These are phyloP conservation scores for Oxycera nigricornis DNA, from an alignment of 2,888 invertebrate genomes.

Conservation along the genomic window DNA sequence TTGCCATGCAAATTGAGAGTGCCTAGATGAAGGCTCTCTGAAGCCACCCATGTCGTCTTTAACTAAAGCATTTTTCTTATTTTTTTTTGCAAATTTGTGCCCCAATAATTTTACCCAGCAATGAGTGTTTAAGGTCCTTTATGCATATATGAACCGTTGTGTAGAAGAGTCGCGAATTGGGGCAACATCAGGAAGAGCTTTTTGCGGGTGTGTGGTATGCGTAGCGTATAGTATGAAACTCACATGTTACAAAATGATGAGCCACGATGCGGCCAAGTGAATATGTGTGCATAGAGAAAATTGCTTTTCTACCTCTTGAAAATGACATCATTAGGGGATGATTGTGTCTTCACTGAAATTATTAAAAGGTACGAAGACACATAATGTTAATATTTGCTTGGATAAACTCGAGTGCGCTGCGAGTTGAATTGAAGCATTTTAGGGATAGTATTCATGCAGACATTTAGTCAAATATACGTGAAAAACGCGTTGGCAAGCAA, in stretches of 20 bases:
- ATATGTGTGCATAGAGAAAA: constrained; percentile 6
- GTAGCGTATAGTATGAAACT: neutral
- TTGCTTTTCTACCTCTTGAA: neutral
- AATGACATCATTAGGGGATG: constrained; percentile 23
- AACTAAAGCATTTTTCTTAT: neutral
- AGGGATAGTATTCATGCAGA: too few species aligned
- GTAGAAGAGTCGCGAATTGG: neutral
- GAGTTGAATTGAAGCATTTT: too few species aligned
- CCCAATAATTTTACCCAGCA: neutral
- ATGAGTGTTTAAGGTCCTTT: neutral
- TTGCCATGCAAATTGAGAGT: constrained; percentile 44
- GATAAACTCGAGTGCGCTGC: neutral
- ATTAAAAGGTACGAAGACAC: neutral
- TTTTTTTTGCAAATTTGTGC: constrained; percentile 5
- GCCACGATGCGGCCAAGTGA: neutral
- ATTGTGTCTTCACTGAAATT: neutral
- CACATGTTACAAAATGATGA: neutral
- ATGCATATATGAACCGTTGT: neutral
- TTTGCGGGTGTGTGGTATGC: constrained; percentile 12
- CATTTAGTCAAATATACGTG: too few species aligned
- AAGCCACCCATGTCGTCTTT: neutral
- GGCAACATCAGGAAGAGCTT: constrained; percentile 24
- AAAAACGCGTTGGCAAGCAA: too few species aligned
- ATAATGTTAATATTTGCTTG: neutral
- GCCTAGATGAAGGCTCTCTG: constrained; percentile 16